A percentile compares a stretch with the other conserved stretches of the same genome.
phyloP scores from a whole-genome alignment of 37 sponge, comb jelly and placozoan species.

The Dysidea cf. avara region DNA sequence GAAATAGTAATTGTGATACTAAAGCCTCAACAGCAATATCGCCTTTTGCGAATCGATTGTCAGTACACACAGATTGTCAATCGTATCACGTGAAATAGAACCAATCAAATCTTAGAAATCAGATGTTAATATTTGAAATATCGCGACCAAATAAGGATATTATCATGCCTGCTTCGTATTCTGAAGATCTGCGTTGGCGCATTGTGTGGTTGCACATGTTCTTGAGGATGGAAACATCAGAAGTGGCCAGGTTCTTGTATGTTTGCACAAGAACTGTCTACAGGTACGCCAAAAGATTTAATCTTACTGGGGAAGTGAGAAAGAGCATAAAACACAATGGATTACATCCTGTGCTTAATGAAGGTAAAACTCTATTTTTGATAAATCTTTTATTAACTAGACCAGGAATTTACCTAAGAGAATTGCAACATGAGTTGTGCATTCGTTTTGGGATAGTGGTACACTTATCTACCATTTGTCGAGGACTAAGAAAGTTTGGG shows the following conservation, averaged over 20 bases:
- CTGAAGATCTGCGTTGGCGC: conserved; percentile 36
- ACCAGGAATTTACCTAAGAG: conserved; percentile 15
- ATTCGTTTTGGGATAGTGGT: not conserved
- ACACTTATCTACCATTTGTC: conserved; percentile 6
- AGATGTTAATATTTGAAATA: too few species aligned
- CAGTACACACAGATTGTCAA: too few species aligned
- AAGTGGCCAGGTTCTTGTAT: conserved; percentile 7
- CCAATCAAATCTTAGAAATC: too few species aligned
- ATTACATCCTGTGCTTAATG: not conserved
- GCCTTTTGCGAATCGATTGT: too few species aligned
- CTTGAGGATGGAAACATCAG: not conserved
- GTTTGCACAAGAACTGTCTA: conserved; percentile 12
- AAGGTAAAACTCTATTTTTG: conserved; percentile 4
- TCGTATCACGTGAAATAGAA: too few species aligned
- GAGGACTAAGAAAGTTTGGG: conserved; percentile 2
- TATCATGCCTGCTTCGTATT: conserved; percentile 15
- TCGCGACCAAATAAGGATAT: too few species aligned
- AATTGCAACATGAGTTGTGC: conserved; percentile 6
- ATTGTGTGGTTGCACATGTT: conserved; percentile 20
- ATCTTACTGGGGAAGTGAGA: conserved; percentile 6
- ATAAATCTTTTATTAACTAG: not conserved
- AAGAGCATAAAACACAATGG: not conserved
- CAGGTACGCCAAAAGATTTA: conserved; percentile 3
- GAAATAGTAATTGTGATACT: too few species aligned
- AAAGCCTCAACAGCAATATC: too few species aligned